Base-by-base conservation (phyloP, 92 coral and sea anemone species). In the Epizoanthus scotinus region DNA sequence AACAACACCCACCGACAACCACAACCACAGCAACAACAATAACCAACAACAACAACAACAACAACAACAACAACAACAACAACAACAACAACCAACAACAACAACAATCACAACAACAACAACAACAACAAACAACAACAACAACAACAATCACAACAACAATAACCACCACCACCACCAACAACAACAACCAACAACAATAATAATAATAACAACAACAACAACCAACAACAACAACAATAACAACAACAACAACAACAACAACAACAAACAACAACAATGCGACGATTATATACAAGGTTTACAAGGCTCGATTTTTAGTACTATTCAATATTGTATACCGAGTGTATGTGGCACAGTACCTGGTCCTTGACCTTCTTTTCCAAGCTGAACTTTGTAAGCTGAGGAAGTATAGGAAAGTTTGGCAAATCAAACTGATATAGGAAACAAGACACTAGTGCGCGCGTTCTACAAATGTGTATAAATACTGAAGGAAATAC, bases 321-420 rank as follows among this genome's bases (percentile, higher is more conserved):
- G 21, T 17, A 34, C 52, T 14, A 44, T 17, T 58, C 18, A 19
- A 27, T 13, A 78, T 17, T 26, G 26, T 6, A 57, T 12, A n/a
- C 5, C 24, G 28, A 15, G 38, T 12, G 19, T n/a, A n/a, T 6
- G 24, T 57, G 63, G 7, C 2, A 27, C 13, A 29, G 31, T 60
- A 94, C 97, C 92, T 93, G 92, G 12, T 92, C 98, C 63, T 83
- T 94, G 73, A 91, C 88, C 64, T 86, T 87, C 91, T 92, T 94
- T 73, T 94, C 98, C 74, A 92, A 77, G 73, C 81, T 90, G 89
- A 92, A 92, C 74, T 92, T 90, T 29, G 90, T 80, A 34, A 91
- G 84, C 96, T 88, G 49, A 29, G 58, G 38, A 38, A 61, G 28
- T 13, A 47, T 12, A 44, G 3, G 66, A 81, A 58, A 20, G 31